Percentiles rank a stretch among this genome's conserved stretches.
Evolutionary conservation across 2,113 vertebrate genomes (phyloP).

Genomic region (Hemicordylus capensis): DNA sequence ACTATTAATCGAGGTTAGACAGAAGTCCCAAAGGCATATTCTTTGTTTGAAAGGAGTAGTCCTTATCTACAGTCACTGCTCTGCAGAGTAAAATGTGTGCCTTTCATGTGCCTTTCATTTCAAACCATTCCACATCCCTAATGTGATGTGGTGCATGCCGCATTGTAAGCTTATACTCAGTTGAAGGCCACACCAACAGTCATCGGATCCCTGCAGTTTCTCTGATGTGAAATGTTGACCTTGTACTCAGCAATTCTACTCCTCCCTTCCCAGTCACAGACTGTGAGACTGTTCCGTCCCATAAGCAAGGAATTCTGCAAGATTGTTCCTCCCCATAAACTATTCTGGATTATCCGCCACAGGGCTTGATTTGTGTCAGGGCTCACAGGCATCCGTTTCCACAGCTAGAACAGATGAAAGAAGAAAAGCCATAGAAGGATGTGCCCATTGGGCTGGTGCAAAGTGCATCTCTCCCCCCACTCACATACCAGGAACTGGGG

Average conservation of each 20-base stretch:
- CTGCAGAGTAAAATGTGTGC: too few relatives aligned
- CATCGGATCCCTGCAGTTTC: not conserved
- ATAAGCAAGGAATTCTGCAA: slow-evolving; percentile 6
- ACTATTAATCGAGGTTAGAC: not conserved
- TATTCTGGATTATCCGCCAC: not conserved
- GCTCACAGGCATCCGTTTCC: not conserved
- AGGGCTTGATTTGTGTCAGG: not conserved
- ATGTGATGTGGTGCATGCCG: not conserved
- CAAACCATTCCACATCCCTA: not conserved
- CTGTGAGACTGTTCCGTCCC: slow-evolving; percentile 22
- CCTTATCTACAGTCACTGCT: not conserved
- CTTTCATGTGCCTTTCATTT: too few relatives aligned
- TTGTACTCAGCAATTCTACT: not conserved
- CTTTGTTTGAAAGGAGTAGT: not conserved
- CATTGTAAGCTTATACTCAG: too few relatives aligned
- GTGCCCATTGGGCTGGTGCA: not conserved
- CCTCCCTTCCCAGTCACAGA: not conserved
- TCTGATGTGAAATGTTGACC: not conserved
- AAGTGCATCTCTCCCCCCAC: not conserved
- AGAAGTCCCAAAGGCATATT: not conserved
- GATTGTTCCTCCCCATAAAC: not conserved
- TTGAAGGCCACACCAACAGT: too few relatives aligned
- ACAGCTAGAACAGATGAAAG: not conserved
- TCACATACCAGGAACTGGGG: not conserved
- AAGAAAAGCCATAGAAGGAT: too few relatives aligned